Conservation (phyloP, 2,113 vertebrate genomes). For the Myrmecophaga tridactyla region DNA sequence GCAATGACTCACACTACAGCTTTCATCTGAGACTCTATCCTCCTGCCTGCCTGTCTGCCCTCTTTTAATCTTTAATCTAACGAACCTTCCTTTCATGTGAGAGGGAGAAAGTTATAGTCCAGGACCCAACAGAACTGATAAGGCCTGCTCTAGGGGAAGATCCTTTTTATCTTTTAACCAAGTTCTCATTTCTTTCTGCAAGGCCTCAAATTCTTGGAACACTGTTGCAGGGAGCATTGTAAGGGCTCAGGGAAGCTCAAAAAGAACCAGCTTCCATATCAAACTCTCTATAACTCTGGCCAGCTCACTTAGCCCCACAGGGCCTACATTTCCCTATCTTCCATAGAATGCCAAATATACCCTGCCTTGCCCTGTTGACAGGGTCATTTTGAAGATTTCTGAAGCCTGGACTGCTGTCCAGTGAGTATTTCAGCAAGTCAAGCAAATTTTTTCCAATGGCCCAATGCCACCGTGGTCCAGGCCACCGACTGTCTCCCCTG, state of each 20-base stretch:
- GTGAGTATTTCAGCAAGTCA: neutral
- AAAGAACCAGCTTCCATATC: neutral
- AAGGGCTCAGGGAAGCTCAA: neutral
- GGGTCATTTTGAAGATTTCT: neutral
- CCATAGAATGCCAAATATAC: neutral
- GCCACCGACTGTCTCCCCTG: neutral
- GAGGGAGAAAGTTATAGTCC: constrained; percentile 25
- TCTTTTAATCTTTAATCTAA: constrained; percentile 47
- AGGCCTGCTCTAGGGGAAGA: neutral
- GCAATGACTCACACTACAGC: neutral
- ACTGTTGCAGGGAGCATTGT: neutral
- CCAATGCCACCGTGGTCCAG: neutral
- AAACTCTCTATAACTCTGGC: neutral
- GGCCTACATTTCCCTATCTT: neutral
- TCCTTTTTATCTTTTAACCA: neutral
- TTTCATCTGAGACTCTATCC: constrained; percentile 32
- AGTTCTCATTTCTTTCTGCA: neutral
- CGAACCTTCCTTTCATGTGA: constrained; percentile 47
- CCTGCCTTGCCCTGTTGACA: neutral
- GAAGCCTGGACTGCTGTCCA: neutral
- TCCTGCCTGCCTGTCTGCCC: neutral
- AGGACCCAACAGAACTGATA: constrained; percentile 32
- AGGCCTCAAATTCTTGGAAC: neutral
- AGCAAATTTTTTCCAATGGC: neutral
- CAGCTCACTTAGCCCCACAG: neutral